phyloP scores from a whole-genome alignment of 2,113 vertebrate genomes.

The Pachyramphus minor region DNA sequence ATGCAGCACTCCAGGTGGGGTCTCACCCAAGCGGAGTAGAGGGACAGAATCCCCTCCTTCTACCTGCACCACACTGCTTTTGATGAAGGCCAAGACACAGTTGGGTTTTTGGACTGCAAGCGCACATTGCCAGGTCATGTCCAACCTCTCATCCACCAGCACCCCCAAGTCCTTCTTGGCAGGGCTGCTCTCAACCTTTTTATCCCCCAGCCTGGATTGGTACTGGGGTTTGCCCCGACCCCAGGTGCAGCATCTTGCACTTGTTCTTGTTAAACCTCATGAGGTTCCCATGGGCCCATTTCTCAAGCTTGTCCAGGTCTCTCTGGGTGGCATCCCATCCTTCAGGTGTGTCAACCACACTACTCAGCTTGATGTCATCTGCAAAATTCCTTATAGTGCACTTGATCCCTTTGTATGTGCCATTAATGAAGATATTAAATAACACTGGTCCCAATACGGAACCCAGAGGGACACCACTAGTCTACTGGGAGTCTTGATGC shows the following conservation, averaged over 20 bases:
- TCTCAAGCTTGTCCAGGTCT: not conserved
- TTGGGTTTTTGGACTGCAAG: not conserved
- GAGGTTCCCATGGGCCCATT: not conserved
- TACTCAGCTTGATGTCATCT: not conserved
- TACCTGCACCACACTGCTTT: not conserved
- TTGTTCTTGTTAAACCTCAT: not conserved
- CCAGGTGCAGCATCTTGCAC: not conserved
- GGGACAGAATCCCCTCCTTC: not conserved
- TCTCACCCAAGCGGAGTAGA: not conserved
- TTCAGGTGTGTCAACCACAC: not conserved
- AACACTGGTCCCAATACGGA: not conserved
- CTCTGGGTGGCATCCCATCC: not conserved
- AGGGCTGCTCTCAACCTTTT: not conserved
- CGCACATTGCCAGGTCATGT: not conserved
- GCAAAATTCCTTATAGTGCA: not conserved
- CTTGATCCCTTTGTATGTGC: not conserved
- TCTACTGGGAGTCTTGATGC: not conserved
- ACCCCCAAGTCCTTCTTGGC: not conserved
- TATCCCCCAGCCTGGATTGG: not conserved
- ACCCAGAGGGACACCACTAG: not conserved
- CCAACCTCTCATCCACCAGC: not conserved
- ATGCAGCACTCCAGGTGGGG: not conserved
- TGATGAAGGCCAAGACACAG: not conserved
- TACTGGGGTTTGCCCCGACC: not conserved
- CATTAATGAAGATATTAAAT: not conserved